phyloP scores from a whole-genome alignment of 2,797 vertebrate species.

The Macropus fuliginosus region DNA sequence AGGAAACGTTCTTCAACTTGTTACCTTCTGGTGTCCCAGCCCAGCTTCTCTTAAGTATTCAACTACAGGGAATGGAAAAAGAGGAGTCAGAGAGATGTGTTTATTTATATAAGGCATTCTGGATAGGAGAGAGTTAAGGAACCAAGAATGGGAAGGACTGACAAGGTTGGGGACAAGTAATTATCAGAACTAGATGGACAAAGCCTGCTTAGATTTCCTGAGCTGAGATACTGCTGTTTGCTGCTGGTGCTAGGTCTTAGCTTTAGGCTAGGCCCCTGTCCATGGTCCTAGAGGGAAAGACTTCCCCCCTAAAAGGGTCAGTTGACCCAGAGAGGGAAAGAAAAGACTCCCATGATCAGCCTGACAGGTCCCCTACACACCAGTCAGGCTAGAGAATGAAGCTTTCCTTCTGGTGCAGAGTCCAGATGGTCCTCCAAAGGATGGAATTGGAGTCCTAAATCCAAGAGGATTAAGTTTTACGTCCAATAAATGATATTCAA shows the following conservation, averaged over 20 bases:
- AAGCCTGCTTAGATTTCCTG: background rate
- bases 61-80: slow-evolving; percentile 57
- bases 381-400: background rate
- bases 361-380: background rate
- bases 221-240: background rate
- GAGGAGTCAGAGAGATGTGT: background rate
- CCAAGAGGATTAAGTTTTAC: background rate
- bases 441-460: background rate
- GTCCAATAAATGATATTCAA: background rate
- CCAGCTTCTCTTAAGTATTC: slow-evolving; percentile 78
- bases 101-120: background rate
- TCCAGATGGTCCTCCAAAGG: background rate
- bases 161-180: background rate
- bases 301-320: background rate
- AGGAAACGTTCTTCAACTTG: slow-evolving; percentile 82
- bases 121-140: background rate
- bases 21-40: slow-evolving; percentile 77
- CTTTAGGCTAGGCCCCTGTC: background rate
- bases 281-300: background rate
- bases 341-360: background rate
- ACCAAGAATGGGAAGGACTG: background rate
- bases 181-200: background rate
- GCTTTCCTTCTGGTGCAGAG: background rate
- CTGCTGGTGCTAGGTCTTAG: background rate
- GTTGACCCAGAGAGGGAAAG: background rate